These are phyloP conservation scores for Battus philenor DNA, from an alignment of 1,140 invertebrate species.

Conservation along the genomic window DNA sequence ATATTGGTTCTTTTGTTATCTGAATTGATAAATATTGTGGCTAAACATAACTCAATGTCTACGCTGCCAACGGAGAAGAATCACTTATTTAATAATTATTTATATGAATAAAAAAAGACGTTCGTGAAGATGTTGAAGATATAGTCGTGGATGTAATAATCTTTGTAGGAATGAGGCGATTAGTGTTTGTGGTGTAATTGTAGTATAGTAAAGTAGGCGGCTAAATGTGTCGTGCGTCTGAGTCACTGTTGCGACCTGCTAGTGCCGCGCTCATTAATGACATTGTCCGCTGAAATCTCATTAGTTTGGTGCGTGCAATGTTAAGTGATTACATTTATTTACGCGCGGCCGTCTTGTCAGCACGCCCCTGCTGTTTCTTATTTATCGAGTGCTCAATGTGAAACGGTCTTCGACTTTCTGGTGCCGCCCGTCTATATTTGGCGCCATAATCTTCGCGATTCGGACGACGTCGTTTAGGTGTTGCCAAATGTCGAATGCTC, in stretches of 20 bases:
- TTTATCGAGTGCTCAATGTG: slow-evolving; percentile 39
- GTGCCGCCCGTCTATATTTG: slow-evolving; percentile 38
- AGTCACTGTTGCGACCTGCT: slow-evolving; percentile 52
- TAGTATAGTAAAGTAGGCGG: slow-evolving; percentile 32
- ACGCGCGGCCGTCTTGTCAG: slow-evolving; percentile 37
- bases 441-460: slow-evolving; percentile 2
- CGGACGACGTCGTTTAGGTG: slow-evolving; percentile 27
- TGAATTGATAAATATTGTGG: slow-evolving; percentile 64
- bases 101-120: slow-evolving; percentile 4
- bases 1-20: slow-evolving; percentile 57
- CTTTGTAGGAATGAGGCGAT: slow-evolving; percentile 27
- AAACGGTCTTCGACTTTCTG: slow-evolving; percentile 34
- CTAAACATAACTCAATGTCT: slow-evolving; percentile 55
- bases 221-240: slow-evolving; percentile 47
- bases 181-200: slow-evolving; percentile 15
- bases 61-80: slow-evolving; percentile 53
- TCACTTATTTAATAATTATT: slow-evolving; percentile 41
- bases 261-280: slow-evolving; percentile 62
- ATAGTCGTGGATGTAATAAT: too few species aligned
- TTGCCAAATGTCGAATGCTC: slow-evolving; percentile 55
- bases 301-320: slow-evolving; percentile 66
- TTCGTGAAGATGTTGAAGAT: too few species aligned
- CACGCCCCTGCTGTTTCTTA: slow-evolving; percentile 47
- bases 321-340: slow-evolving; percentile 72
- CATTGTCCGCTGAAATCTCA: slow-evolving; percentile 68